Evolutionary conservation across 2,113 vertebrate genomes (phyloP), one percentile per base, ranked within the genome.

Genomic region (Leptosomus discolor): DNA sequence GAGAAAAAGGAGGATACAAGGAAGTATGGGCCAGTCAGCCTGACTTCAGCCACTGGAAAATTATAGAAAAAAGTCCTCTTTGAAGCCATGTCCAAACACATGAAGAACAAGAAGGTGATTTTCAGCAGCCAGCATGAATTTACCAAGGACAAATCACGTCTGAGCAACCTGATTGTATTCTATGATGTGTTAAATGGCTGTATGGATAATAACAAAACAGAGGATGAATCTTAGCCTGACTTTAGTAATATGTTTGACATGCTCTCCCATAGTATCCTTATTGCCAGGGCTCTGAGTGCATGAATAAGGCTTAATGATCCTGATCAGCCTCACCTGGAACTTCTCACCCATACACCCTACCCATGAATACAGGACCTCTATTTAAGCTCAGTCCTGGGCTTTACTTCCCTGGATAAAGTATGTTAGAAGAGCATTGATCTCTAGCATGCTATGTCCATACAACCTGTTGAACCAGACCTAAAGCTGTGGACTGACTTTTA

Each of bases 401-500:
- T 27, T 39, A 21, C 5, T 45, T 73, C 12, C 5, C 2, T 43
- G 3, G 8, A 6, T 64, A 9, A 36, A 22, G 2, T 69, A 34
- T 45, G 11, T 12, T 64, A 8, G 32, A 34, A 26, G 14, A 53
- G 8, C 16, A 13, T 10, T 77, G 13, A 8, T 32, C 12, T 37
- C 7, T 61, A 17, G 12, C 0, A 10, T 20, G 12, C 3, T 7
- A 5, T 53, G 4, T 15, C 3, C 3, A 32, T 45, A 13, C 13
- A 36, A 2, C 3, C 12, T 37, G 5, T 19, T 43, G 32, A 58
- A 63, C 13, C 4, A 57, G 14, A 73, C 8, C 4, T 73, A 53
- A 73, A 86, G 15, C 12, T 12, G 3, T 39, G 4, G 14, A 9
- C 43, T 76, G 9, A 5, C 19, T 67, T 41, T 45, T 76, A 46